Evolutionary conservation across 2,888 invertebrate genomes (phyloP), one percentile per base, ranked within the genome.

Genomic region (Cantharis rustica): DNA sequence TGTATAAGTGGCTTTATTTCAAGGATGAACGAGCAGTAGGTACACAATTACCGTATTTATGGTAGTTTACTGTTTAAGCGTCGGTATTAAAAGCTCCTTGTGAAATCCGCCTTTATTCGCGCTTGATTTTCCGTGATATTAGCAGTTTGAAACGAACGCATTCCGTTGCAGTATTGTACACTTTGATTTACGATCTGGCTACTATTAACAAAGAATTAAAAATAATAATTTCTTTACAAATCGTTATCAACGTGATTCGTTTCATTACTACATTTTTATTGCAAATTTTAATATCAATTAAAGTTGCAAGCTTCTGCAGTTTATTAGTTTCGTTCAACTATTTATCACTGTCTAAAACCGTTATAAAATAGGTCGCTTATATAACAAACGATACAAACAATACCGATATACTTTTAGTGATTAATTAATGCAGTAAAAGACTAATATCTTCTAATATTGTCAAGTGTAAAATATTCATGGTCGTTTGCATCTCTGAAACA

Each of bases 301-400:
- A 47, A 47, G 47, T 47, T 47, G 47, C 47, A 47, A 47, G 47
- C 47, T 47, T n/a, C 47, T 47, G 47, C n/a, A 47, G 47, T 47
- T n/a, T 47, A 23, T 64, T 63, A 68, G 69, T 72, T 71, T 16
- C 66, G 75, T 31, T 77, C 73, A 73, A 69, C 73, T 75, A 79
- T 79, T 73, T 77, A 79, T 79, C 79, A 79, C 75, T 79, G 79
- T 79, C 79, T 73, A 72, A 71, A 71, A 73, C 79, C 79, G 79
- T 70, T 77, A 66, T 20, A 79, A 68, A 68, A 71, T 68, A 62
- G 75, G 66, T 71, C 78, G 71, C 68, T 73, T 75, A 23, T 23
- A 74, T 69, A 31, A 27, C 26, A 27, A 76, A 78, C 78, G 73
- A 76, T 73, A 73, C 61, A 73, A 77, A 73, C 71, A 77, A 79